Conservation (phyloP, 1,140 invertebrate species). For the Polypedilum vanderplanki region DNA sequence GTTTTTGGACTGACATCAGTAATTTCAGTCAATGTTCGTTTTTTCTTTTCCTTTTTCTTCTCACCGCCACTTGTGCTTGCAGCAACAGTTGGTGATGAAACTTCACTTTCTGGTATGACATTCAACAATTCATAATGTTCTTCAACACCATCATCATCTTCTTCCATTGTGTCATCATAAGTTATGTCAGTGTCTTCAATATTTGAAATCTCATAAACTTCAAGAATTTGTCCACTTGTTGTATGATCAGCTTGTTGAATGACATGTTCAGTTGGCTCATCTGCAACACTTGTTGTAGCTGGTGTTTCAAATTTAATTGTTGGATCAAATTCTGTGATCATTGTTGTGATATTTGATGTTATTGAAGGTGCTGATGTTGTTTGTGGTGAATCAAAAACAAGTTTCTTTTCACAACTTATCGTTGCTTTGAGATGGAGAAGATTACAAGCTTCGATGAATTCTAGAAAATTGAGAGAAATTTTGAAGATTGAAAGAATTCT, state of each 20-base stretch:
- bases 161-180: slow-evolving; percentile 11
- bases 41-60: neutral
- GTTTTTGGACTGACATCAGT: neutral
- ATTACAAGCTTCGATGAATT: slow-evolving; percentile 15
- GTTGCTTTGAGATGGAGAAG: slow-evolving; percentile 1
- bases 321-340: neutral
- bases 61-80: neutral
- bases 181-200: slow-evolving; percentile 20
- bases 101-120: neutral
- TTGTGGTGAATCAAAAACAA: neutral
- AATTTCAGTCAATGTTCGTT: neutral
- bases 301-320: neutral
- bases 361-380: neutral
- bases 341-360: neutral
- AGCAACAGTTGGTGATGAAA: neutral
- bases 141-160: neutral
- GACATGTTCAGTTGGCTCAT: too few species aligned
- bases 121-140: slow-evolving; percentile 2
- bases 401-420: neutral
- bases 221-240: neutral
- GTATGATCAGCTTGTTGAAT: neutral
- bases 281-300: neutral
- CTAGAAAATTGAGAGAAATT: neutral
- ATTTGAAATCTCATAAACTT: slow-evolving; percentile 27
- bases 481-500: neutral